phyloP scores from a whole-genome alignment of 2,797 vertebrate genomes.

The Brachyalestes nurse region DNA sequence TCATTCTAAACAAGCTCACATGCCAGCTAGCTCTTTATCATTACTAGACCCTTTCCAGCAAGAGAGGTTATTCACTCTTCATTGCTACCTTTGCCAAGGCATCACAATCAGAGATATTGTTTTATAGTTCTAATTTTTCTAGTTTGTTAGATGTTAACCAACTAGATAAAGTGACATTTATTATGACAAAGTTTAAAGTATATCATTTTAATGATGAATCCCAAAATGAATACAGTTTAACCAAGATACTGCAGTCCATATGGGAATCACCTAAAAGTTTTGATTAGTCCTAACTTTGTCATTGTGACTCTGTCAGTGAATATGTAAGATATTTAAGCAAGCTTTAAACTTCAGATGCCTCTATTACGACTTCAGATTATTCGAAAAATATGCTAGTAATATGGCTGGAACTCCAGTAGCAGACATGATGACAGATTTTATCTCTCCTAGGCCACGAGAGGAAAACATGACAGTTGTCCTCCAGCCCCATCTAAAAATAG shows the following conservation, averaged over 20 bases:
- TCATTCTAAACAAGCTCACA: background rate
- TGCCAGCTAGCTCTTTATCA: background rate
- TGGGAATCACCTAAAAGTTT: background rate
- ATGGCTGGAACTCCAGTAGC: constrained; percentile 2
- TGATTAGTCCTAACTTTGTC: background rate
- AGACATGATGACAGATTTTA: constrained; percentile 26
- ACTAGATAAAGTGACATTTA: background rate
- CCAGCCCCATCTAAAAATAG: constrained; percentile 50
- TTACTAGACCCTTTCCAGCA: background rate
- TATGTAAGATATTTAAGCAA: too few relatives aligned
- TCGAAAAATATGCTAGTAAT: constrained; percentile 27
- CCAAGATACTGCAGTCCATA: background rate
- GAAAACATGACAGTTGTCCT: constrained; percentile 45
- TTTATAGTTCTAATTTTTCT: background rate
- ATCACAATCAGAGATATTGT: background rate
- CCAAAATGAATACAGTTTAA: background rate
- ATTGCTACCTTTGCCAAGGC: background rate
- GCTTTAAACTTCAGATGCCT: too few relatives aligned
- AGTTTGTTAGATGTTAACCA: background rate
- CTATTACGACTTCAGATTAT: background rate
- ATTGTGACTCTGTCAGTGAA: background rate
- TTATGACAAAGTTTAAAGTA: background rate
- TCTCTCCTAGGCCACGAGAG: constrained; percentile 30
- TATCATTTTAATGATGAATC: background rate
- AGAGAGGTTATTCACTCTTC: background rate